These are phyloP conservation scores for Drosophila eohydei DNA, from an alignment of 2,888 invertebrate species.

Conservation along the genomic window DNA sequence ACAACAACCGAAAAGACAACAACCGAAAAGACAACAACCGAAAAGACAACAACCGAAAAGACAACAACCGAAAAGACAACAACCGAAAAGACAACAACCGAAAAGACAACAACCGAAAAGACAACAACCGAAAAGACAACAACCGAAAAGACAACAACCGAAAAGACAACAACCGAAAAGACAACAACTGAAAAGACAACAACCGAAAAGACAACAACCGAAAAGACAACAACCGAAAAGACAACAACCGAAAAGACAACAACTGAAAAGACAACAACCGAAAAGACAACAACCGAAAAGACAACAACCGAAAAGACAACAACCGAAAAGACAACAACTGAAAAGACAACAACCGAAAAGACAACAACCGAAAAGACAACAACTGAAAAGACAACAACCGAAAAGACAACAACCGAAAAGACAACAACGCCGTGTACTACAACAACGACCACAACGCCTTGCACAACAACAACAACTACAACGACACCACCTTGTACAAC, in stretches of 20 bases:
- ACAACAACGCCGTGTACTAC: conserved; percentile 5
- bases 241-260: background rate
- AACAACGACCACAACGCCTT: conserved; percentile 15
- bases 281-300: background rate
- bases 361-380: background rate
- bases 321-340: background rate
- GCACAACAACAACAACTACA: conserved; percentile 1
- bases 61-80: background rate
- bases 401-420: background rate
- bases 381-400: conserved; percentile 1
- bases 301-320: conserved; percentile 12
- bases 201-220: background rate
- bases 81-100: too few species aligned
- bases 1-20: background rate
- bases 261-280: rapidly evolving
- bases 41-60: conserved; percentile 4
- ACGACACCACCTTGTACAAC: conserved; percentile 4
- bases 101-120: too few species aligned
- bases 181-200: background rate
- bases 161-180: background rate
- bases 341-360: background rate
- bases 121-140: conserved; percentile 1
- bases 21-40: background rate
- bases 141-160: background rate
- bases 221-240: background rate